Evolutionary conservation across 2,888 invertebrate species (phyloP).

Genomic region (Caenorhabditis sp.): DNA sequence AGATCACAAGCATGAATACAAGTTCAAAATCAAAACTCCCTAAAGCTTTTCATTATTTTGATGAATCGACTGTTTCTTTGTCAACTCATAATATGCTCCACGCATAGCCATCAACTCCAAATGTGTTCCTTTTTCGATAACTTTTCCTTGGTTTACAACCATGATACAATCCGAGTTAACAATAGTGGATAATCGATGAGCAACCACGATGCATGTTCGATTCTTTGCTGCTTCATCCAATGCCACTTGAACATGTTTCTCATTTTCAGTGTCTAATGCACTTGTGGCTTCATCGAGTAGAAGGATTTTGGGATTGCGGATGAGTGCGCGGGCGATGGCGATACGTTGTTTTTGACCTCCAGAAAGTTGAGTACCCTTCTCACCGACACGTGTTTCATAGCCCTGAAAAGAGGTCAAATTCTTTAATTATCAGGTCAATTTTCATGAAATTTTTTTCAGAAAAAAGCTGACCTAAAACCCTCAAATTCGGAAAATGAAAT

Average conservation of each 20-base stretch:
- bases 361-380: conserved; percentile 81
- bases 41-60: no score
- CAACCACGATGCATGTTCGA: conserved; percentile 63
- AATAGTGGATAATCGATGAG: conserved; percentile 64
- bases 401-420: conserved; percentile 55
- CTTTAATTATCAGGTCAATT: no score
- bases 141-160: conserved; percentile 53
- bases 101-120: conserved; percentile 44
- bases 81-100: conserved; percentile 54
- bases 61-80: conserved; percentile 39
- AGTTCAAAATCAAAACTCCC: no score
- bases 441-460: no score
- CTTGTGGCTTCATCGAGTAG: conserved; percentile 77
- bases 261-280: conserved; percentile 75
- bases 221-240: conserved; percentile 60
- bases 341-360: conserved; percentile 89
- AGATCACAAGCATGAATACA: no score
- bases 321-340: conserved; percentile 78
- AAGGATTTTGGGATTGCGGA: conserved; percentile 73
- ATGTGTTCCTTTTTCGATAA: conserved; percentile 59
- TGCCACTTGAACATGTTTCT: conserved; percentile 64
- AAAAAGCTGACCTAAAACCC: no score
- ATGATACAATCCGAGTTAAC: conserved; percentile 64
- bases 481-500: no score
- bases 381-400: conserved; percentile 66